Evolutionary conservation across 1,140 invertebrate species (phyloP).

Genomic region (Drosophila kikkawai): DNA sequence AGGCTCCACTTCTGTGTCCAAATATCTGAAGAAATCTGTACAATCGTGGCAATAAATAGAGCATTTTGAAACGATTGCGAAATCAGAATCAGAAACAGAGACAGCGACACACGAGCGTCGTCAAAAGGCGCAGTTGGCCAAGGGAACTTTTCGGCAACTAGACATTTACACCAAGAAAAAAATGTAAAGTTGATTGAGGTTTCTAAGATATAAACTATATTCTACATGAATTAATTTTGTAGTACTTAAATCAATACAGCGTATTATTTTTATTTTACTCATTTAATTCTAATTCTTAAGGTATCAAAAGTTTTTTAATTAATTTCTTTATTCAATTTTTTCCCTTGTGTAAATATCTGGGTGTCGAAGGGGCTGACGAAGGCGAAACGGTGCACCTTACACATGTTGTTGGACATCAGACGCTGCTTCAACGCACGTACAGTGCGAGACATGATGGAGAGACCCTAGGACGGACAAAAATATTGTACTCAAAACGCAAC

Average conservation of each 20-base stretch:
- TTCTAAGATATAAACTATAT: neutral
- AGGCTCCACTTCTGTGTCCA: conserved; percentile 16
- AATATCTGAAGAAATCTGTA: conserved; percentile 15
- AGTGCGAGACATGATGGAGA: conserved; percentile 20
- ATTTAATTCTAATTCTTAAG: too few species aligned
- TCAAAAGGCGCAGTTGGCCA: conserved; percentile 61
- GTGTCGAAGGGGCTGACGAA: neutral
- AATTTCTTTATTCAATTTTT: neutral
- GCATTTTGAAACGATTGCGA: conserved; percentile 57
- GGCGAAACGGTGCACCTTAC: conserved; percentile 20
- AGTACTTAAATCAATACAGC: neutral
- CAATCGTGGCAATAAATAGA: conserved; percentile 16
- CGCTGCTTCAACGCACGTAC: conserved; percentile 12
- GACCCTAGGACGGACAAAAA: neutral
- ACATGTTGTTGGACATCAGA: conserved; percentile 59
- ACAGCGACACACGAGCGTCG: conserved; percentile 42
- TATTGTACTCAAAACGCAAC: conserved; percentile 53
- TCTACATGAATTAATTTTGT: neutral
- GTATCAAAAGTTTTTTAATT: neutral
- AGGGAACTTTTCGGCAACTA: conserved; percentile 47
- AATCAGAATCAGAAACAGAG: conserved; percentile 47
- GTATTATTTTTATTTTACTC: neutral
- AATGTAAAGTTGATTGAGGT: too few species aligned
- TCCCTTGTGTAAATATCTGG: conserved; percentile 10
- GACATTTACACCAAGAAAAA: conserved; percentile 5